Evolutionary conservation across 2,113 vertebrate genomes (phyloP), one percentile per base, ranked within the genome.

Genomic region (Forbesichthys papilliferus): DNA sequence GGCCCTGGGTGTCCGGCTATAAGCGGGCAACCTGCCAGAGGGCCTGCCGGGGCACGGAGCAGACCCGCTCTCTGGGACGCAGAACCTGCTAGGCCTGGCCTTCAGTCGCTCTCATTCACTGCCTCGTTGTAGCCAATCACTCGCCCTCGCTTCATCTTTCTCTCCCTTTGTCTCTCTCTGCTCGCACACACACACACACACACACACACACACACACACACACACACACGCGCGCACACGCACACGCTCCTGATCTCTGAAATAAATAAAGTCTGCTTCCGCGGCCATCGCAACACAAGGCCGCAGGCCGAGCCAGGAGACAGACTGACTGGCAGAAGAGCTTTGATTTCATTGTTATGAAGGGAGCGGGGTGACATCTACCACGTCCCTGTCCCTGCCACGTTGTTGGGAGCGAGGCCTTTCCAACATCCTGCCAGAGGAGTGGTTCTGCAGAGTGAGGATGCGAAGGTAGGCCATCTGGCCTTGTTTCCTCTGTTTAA

Each of bases 11-110:
- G 92, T 94, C 91, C 89, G 84, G 85, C 49, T 73, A 69, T 82
- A 75, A 87, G 77, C 57, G 20, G 59, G 73, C 81, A 93, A 93
- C 92, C 93, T 94, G 84, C 84, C 72, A 78, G 93, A 93, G 69
- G 92, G 91, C 91, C 92, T 94, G 86, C 86, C 64, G 62, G 90
- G 96, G 92, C 96, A 95, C 82, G 65, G 79, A 91, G 89, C 96
- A 97, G 93, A 94, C 89, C 94, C 94, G 93, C 91, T 93, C 78
- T 92, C 80, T 90, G 88, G 90, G 89, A 80, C 90, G 85, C 92
- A 88, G 86, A 94, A 93, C 95, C 95, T 94, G 93, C 93, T 93
- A 90, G 67, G 75, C 69, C 58, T 34, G 51, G 71, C 64, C 77
- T 62, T 73, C 54, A 61, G 69, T 69, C 42, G 49, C 16, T 49